Evolutionary conservation across 2,797 vertebrate species (phyloP).

Genomic region (Sylvilagus floridanus): DNA sequence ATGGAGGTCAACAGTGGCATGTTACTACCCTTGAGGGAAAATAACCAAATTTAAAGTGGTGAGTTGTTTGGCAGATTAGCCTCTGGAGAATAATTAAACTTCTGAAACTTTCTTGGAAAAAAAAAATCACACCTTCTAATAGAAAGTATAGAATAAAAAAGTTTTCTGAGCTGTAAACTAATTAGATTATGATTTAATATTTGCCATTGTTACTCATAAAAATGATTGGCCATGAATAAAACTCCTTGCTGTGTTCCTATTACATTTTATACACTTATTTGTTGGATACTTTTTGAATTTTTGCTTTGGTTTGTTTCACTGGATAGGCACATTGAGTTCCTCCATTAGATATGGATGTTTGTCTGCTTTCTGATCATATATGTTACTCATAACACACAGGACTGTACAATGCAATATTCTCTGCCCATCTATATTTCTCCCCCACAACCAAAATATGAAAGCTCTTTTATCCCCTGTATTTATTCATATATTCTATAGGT

Average conservation of each 20-base stretch:
- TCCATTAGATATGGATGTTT: background rate
- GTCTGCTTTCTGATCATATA: background rate
- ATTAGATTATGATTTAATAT: constrained; percentile 65
- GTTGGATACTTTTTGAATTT: background rate
- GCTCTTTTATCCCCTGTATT: background rate
- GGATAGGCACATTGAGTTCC: background rate
- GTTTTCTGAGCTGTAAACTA: constrained; percentile 60
- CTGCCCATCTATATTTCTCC: background rate
- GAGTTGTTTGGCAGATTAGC: constrained; percentile 77
- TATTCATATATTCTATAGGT: background rate
- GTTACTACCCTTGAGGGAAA: constrained; percentile 69
- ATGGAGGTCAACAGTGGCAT: constrained; percentile 70
- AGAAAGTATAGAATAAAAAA: constrained; percentile 69
- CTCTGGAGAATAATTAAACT: constrained; percentile 84
- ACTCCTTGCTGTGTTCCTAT: background rate
- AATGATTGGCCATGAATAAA: constrained; percentile 61
- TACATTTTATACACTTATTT: background rate
- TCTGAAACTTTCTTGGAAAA: constrained; percentile 78
- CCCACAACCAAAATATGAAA: background rate
- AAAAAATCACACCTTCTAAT: constrained; percentile 76
- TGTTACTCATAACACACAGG: background rate
- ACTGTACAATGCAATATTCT: background rate
- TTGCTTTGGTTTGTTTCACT: background rate
- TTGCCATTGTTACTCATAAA: constrained; percentile 60
- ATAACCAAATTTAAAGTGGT: constrained; percentile 76